phyloP scores from a whole-genome alignment of 2,888 invertebrate genomes.

The Gisinianus flammeolus region DNA sequence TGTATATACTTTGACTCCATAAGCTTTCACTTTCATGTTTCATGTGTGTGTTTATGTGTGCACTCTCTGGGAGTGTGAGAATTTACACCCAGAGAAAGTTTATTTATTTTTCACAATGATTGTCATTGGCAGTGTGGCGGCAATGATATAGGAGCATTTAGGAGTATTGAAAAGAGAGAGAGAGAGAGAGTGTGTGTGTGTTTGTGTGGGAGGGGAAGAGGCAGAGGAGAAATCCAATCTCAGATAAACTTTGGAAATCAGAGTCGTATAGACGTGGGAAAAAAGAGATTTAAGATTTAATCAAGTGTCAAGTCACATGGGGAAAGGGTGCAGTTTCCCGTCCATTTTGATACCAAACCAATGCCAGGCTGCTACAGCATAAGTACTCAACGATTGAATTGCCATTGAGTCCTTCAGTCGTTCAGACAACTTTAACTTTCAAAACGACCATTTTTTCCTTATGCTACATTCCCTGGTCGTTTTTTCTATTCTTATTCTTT shows the following conservation, averaged over 20 bases:
- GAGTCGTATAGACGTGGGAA: slow-evolving; percentile 37
- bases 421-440: not conserved
- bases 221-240: slow-evolving; percentile 41
- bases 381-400: not conserved
- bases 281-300: slow-evolving; percentile 50
- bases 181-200: not conserved
- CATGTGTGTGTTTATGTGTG: too few relatives aligned
- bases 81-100: slow-evolving; percentile 41
- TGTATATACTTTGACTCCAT: too few relatives aligned
- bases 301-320: slow-evolving; percentile 45
- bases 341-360: not conserved
- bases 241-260: slow-evolving; percentile 46
- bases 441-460: not conserved
- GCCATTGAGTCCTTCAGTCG: not conserved
- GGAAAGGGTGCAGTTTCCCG: slow-evolving; percentile 35
- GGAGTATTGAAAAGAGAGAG: not conserved
- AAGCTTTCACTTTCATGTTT: not conserved
- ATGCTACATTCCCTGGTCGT: not conserved
- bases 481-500: not conserved
- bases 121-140: slow-evolving; percentile 46
- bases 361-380: too few relatives aligned
- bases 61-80: slow-evolving; percentile 16
- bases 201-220: slow-evolving; percentile 15
- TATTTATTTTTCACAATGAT: slow-evolving; percentile 48
- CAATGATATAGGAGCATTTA: slow-evolving; percentile 40